Conservation (phyloP, 2,797 vertebrate genomes). For the Helostoma temminkii region DNA sequence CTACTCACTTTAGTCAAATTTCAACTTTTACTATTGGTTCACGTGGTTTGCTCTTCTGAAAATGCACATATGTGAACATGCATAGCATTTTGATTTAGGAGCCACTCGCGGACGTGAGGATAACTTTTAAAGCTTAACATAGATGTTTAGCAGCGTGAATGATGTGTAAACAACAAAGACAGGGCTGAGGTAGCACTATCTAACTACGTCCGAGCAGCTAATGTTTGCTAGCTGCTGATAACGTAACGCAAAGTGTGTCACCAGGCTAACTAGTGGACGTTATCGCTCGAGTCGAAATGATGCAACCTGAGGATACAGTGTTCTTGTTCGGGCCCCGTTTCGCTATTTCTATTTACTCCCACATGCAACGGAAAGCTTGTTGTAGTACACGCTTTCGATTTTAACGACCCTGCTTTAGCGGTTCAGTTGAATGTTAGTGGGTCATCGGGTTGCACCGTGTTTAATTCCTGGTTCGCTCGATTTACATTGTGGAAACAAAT, state of each 20-base stretch:
- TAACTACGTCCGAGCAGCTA: background rate
- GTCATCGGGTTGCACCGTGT: conserved; percentile 54
- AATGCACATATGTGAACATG: background rate
- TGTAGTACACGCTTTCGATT: no score
- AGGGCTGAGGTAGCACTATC: background rate
- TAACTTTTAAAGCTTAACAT: no score
- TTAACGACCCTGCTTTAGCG: no score
- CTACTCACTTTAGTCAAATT: rapidly evolving
- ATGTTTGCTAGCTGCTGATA: conserved; percentile 48
- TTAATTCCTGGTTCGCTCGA: background rate
- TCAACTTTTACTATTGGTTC: background rate
- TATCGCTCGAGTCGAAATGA: background rate
- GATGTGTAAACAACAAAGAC: conserved; percentile 26
- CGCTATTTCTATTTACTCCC: background rate
- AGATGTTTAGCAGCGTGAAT: background rate
- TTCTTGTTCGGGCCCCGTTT: background rate
- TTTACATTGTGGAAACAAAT: background rate
- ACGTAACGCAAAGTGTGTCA: conserved; percentile 73
- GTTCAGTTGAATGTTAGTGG: conserved; percentile 53
- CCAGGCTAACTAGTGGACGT: conserved; percentile 39
- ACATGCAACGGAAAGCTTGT: background rate
- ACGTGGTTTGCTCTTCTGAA: no score
- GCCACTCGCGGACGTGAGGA: no score
- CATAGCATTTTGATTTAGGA: no score
- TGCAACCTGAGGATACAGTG: background rate